phyloP scores from a whole-genome alignment of 1,140 invertebrate species.

The Zophobas morio region DNA sequence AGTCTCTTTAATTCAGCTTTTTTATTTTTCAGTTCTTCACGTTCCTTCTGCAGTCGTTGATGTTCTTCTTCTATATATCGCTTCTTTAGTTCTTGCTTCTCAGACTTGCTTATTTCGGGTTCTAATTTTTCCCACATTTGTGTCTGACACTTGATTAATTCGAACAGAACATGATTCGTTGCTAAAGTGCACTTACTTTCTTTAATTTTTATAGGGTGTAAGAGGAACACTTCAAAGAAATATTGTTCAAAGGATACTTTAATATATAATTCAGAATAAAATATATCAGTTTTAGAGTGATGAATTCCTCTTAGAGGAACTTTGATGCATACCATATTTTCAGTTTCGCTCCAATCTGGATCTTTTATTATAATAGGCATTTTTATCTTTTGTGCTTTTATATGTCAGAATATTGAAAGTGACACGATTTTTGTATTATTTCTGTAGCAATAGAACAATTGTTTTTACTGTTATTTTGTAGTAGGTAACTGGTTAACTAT shows the following conservation, averaged over 20 bases:
- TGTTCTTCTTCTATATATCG: constrained; percentile 70
- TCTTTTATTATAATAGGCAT: constrained; percentile 83
- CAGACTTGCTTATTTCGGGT: constrained; percentile 69
- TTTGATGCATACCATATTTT: constrained; percentile 70
- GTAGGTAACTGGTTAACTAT: no score
- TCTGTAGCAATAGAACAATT: no score
- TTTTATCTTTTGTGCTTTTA: constrained; percentile 48
- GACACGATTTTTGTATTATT: no score
- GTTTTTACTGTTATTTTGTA: no score
- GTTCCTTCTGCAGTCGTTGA: constrained; percentile 68
- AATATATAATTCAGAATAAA: constrained; percentile 75
- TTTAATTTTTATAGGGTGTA: constrained; percentile 71
- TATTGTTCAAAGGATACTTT: constrained; percentile 79
- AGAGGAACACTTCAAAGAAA: constrained; percentile 78
- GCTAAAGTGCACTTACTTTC: constrained; percentile 74
- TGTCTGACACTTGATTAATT: constrained; percentile 73
- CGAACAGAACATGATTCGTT: constrained; percentile 72
- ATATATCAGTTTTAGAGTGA: constrained; percentile 73
- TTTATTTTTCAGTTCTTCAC: constrained; percentile 71
- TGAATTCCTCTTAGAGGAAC: constrained; percentile 72
- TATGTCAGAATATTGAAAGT: no score
- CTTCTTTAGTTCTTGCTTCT: constrained; percentile 71
- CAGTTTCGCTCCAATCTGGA: constrained; percentile 78
- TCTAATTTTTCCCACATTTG: constrained; percentile 74
- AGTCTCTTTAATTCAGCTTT: constrained; percentile 69